Conservation (phyloP, 2,888 invertebrate genomes). For the Drosophila mettleri region DNA sequence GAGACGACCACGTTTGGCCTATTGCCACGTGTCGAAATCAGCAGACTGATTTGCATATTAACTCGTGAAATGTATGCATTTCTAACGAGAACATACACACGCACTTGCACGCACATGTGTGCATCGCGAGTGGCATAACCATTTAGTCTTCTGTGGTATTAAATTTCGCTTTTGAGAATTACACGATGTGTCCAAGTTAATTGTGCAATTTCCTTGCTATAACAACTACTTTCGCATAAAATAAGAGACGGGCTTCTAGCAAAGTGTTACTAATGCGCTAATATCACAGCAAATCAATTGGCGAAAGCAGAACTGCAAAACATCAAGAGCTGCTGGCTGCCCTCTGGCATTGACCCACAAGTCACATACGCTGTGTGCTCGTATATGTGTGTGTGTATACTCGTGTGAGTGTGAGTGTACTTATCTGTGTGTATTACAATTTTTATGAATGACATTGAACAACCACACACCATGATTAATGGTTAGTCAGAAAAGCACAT, state of each 20-base stretch:
- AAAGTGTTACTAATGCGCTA: conserved; percentile 54
- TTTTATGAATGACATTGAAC: conserved; percentile 77
- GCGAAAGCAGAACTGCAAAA: conserved; percentile 34
- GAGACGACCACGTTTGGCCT: conserved; percentile 5
- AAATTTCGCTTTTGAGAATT: conserved; percentile 48
- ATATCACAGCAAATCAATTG: conserved; percentile 64
- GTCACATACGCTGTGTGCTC: conserved; percentile 19
- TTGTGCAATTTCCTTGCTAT: conserved; percentile 53
- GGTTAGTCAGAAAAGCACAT: conserved; percentile 14
- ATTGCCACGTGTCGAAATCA: conserved; percentile 48
- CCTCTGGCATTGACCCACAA: conserved; percentile 71
- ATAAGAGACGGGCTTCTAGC: conserved; percentile 5
- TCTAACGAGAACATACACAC: conserved; percentile 33
- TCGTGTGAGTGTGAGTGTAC: conserved; percentile 16
- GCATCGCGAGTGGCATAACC: conserved; percentile 57
- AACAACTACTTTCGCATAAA: conserved; percentile 13
- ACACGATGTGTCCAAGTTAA: conserved; percentile 38
- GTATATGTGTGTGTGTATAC: neutral
- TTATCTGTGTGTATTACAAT: conserved; percentile 44
- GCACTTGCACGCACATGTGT: neutral
- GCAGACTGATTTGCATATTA: conserved; percentile 47
- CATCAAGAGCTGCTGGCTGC: conserved; percentile 37
- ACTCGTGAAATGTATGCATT: conserved; percentile 51
- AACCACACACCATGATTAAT: conserved; percentile 22
- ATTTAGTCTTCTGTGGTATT: conserved; percentile 55